Evolutionary conservation across 2,797 vertebrate genomes (phyloP), one percentile per base, ranked within the genome.

Genomic region (Hoplostethus mediterraneus): DNA sequence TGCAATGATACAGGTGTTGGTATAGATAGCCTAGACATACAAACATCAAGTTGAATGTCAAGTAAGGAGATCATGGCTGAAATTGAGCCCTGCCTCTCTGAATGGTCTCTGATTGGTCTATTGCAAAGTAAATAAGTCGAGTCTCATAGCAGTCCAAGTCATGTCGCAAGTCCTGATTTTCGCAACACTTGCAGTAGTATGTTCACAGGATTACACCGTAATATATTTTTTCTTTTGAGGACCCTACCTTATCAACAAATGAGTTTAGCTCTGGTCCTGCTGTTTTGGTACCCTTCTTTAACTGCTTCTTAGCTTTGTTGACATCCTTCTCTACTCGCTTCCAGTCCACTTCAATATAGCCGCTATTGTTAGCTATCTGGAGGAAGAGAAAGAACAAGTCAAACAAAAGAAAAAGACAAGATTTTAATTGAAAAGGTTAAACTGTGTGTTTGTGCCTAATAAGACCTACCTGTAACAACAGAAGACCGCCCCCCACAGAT

Each of bases 241-340:
- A 52, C 69, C 69, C 21, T 69, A 99, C 98, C 96, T 97, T 97
- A 84, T 99, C 97, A 55, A 99, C 94, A 62, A 98, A 90, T 4
- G 95, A 96, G 92, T 96, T 97, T 16, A 99, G 93, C 93, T 99
- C 97, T 2, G 97, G 97, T 16, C 91, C 96, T 78, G 97, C 96
- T 83, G 97, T 95, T 72, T 97, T 93, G 13, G 96, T 97, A 75
- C 95, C 95, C 79, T 97, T 98, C 91, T 97, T 97, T 64, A 99
- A 90, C 77, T 98, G 97, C 83, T 96, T 97, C 92, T 99, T 99
- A 3, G 97, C 97, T 93, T 98, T 98, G 93, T 98, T 97, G 77
- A 99, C 96, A 90, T 99, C 98, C 89, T 98, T 99, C 92, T 98
- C 97, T 75, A 99, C 97, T 92, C 97, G 96, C 86, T 98, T 98